phyloP scores from a whole-genome alignment of 2,888 invertebrate genomes.

The Polydesmus complanatus region DNA sequence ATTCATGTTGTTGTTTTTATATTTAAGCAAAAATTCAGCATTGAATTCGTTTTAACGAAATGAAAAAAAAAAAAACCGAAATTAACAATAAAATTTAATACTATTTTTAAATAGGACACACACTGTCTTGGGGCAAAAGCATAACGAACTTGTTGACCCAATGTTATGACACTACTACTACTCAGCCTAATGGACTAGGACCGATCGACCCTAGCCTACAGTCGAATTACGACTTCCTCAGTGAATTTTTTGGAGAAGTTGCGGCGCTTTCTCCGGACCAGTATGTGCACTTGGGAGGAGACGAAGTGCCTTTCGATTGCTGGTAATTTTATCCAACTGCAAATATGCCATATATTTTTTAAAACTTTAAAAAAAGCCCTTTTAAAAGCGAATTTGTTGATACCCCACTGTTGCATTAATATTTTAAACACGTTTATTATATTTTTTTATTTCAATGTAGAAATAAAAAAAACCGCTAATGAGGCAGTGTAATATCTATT shows the following conservation, averaged over 20 bases:
- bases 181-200: conserved; percentile 37
- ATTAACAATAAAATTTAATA: too few species aligned
- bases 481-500: too few species aligned
- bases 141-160: conserved; percentile 56
- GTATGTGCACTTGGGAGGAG: conserved; percentile 82
- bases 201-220: conserved; percentile 63
- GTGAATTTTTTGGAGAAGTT: conserved; percentile 53
- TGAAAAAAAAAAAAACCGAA: background rate
- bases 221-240: conserved; percentile 50
- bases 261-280: conserved; percentile 54
- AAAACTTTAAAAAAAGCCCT: background rate
- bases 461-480: too few species aligned
- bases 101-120: conserved; percentile 48
- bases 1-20: background rate
- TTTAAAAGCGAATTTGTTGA: background rate
- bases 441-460: too few species aligned
- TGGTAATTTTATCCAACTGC: conserved; percentile 43
- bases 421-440: too few species aligned
- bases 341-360: background rate
- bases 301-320: conserved; percentile 70
- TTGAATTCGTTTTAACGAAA: background rate
- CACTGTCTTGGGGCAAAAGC: conserved; percentile 69
- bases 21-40: background rate
- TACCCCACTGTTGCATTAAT: background rate
- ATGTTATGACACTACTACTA: conserved; percentile 42